Percentiles rank a stretch among this genome's conserved stretches.
Evolutionary conservation across 2,113 vertebrate genomes (phyloP).

Genomic region (Lota lota): DNA sequence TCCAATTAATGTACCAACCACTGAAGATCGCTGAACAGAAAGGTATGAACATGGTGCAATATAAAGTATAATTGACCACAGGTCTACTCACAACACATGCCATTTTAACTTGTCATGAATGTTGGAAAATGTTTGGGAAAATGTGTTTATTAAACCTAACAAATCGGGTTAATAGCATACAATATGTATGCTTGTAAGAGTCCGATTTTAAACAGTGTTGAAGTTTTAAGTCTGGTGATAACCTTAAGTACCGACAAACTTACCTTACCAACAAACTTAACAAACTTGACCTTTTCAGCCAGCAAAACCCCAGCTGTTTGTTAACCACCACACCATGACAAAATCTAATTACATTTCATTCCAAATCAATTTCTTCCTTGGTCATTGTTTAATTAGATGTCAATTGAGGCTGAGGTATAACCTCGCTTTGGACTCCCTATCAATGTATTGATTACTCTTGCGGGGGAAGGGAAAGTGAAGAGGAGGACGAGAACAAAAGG

Average conservation of each 20-base stretch:
- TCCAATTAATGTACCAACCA: no score
- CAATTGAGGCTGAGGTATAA: constrained; percentile 70
- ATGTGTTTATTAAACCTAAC: no score
- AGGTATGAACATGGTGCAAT: no score
- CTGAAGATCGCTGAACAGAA: no score
- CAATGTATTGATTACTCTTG: constrained; percentile 68
- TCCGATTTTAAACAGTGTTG: no score
- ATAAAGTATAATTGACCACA: no score
- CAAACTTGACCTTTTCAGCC: constrained; percentile 51
- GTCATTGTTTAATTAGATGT: constrained; percentile 80
- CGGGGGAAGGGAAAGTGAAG: constrained; percentile 21
- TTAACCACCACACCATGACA: constrained; percentile 63
- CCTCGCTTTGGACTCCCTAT: constrained; percentile 60
- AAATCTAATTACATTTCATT: constrained; percentile 74
- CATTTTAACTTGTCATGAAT: no score
- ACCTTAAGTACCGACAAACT: constrained; percentile 27
- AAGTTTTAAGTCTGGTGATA: no score
- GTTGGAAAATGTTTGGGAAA: no score
- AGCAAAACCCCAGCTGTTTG: constrained; percentile 51
- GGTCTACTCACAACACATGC: no score
- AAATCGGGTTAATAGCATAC: no score
- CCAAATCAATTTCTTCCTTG: constrained; percentile 71
- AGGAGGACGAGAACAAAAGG: constrained; percentile 39
- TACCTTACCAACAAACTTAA: constrained; percentile 41
- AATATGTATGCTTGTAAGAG: no score